Base-by-base conservation (phyloP, 1,140 invertebrate genomes). In the Pectinophora gossypiella region DNA sequence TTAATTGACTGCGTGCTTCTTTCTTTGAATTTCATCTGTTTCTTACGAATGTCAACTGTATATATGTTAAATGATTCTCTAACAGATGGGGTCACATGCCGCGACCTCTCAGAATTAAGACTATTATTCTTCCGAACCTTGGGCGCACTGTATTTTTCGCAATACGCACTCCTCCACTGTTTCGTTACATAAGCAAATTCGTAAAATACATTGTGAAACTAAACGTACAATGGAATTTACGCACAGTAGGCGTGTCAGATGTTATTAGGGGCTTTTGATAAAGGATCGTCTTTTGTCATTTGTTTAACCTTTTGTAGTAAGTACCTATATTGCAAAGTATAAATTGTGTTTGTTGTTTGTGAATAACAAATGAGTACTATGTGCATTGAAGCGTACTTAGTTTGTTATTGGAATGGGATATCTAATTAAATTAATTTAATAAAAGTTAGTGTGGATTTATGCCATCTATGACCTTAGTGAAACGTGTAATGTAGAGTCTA, bases 51-150 rank as follows among this genome's bases (percentile, higher is more conserved):
- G 27, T 32, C 27, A 32, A 32, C 27, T 32, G 10, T 5, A 10
- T 32, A n/a, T n/a, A n/a, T n/a, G n/a, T 51, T 27, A 13, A 53
- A 22, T 53, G 5, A 13, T 22, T 53, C 40, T 40, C 32, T 36
- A 48, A 54, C 23, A 51, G 48, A 5, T 16, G 15, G 49, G 51
- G 56, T 58, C 50, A 46, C 23, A 27, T 40, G 23, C 38, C 46
- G 18, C 47, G 56, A 58, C 56, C 56, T 58, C 27, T 46, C 18
- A 10, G 22, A 53, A 58, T 58, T 58, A 58, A 53, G 42, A 36
- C 51, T 58, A 58, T 58, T 53, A 52, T 53, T 50, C 49, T 49
- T 40, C 15, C 19, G 20, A 43, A 48, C 50, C 49, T 51, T 48
- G 27, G 7, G n/a, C n/a, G 22, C 22, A 10, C 4, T 4, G 27